Evolutionary conservation across 2,113 vertebrate species (phyloP).

Genomic region (Sinosuthora webbiana): DNA sequence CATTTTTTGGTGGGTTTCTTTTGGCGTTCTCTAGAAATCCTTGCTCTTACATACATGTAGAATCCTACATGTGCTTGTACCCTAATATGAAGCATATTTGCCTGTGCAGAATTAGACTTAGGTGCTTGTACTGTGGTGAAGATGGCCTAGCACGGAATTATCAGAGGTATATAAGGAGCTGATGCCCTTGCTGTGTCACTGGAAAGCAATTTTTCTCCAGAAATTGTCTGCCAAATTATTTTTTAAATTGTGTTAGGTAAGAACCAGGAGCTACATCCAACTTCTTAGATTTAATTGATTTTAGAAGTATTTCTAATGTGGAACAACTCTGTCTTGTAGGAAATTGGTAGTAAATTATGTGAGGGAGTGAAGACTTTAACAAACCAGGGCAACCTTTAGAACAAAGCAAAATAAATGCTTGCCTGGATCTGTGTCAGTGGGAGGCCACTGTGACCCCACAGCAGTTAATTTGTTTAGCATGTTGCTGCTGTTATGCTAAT

Average conservation of each 20-base stretch:
- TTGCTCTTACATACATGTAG: background rate
- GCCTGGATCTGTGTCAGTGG: conserved; percentile 33
- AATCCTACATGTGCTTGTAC: background rate
- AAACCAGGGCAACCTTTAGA: conserved; percentile 28
- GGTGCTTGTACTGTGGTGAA: background rate
- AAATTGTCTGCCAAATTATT: background rate
- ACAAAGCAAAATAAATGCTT: conserved; percentile 40
- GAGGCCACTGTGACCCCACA: conserved; percentile 15
- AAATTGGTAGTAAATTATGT: background rate
- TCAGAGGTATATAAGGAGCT: background rate
- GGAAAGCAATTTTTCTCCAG: background rate
- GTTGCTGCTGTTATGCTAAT: conserved; percentile 45
- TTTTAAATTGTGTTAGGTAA: background rate
- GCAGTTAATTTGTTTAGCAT: conserved; percentile 35
- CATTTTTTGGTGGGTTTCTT: background rate
- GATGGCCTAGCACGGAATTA: background rate
- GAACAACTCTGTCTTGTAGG: background rate
- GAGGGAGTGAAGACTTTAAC: background rate
- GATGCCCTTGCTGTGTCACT: background rate
- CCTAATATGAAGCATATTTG: background rate
- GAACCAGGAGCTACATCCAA: background rate
- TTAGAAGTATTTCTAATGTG: background rate
- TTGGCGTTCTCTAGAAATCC: background rate
- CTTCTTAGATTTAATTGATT: background rate
- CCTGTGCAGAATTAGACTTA: background rate